Evolutionary conservation across 2,888 invertebrate species (phyloP), one percentile per base, ranked within the genome.

Genomic region (Plagodis dolabraria): DNA sequence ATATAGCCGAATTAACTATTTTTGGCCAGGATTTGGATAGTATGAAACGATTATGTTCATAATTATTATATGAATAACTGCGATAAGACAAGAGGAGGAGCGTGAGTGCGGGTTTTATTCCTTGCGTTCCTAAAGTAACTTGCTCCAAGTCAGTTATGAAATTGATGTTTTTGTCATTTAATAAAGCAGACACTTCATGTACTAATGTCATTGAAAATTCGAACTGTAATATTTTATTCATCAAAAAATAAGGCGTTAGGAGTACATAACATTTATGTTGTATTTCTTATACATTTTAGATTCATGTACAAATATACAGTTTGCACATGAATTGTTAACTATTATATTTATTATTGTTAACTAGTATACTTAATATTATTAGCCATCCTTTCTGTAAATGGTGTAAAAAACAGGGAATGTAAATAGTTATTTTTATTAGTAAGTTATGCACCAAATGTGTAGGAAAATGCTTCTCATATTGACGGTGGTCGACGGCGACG

Each of bases 211-310:
- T 75, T 72, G 80, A 75, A 74, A 81, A 80, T 81, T 85, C 74
- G 75, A 85, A 81, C 75, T 83, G 77, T 82, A 78, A 82, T 82
- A 79, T 80, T 85, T 82, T 77, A 83, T 82, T 87, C 80, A 84
- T 87, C 83, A 79, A 86, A 74, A 83, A 83, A 86, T 84, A 91
- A 86, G 89, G 83, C 85, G 86, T 90, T 89, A 87, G 86, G 94
- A 94, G 94, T 94, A 94, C 94, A 94, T 93, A 93, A 94, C 91
- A 92, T 93, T 94, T 94, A 94, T 94, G 91, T 94, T 94, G 94
- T 94, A 95, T 95, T 94, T 95, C 95, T 95, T 95, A 94, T 95
- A 95, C 95, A 95, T 94, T 95, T 94, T 94, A 94, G 94, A 94
- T 94, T 94, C 94, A n/a, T n/a, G n/a, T n/a, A n/a, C n/a, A n/a